These are phyloP conservation scores for Hypotaenidia philippensis DNA, from an alignment of 2,797 vertebrate genomes.

Conservation along the genomic window DNA sequence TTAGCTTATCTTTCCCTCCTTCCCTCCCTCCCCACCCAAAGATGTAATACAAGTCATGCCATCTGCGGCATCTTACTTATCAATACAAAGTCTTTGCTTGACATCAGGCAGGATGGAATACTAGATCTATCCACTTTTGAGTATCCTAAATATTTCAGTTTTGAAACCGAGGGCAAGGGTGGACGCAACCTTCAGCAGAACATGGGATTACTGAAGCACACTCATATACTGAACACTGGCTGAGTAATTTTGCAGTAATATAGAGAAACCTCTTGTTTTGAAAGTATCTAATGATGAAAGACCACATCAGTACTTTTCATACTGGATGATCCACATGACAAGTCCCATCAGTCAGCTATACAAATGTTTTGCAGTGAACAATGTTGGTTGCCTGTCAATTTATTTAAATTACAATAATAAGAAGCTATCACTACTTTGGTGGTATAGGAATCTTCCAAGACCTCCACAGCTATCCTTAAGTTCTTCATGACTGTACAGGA, in stretches of 20 bases:
- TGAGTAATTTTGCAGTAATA: background rate
- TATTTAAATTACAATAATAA: background rate
- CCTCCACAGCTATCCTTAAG: background rate
- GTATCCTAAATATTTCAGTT: rapidly evolving
- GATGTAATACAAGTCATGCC: background rate
- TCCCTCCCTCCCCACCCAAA: rapidly evolving
- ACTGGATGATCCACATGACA: background rate
- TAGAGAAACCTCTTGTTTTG: background rate
- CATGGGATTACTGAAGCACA: background rate
- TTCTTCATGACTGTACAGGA: background rate
- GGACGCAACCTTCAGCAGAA: background rate
- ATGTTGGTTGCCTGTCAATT: background rate
- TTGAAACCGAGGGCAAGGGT: background rate
- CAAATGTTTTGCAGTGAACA: background rate
- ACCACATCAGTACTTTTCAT: background rate
- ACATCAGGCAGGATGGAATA: background rate
- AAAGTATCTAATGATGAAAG: background rate
- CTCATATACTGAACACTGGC: background rate
- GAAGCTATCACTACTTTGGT: background rate
- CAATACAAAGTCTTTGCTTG: background rate
- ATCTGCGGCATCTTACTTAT: background rate
- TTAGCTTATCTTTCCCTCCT: background rate
- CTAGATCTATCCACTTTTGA: background rate
- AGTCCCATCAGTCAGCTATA: background rate
- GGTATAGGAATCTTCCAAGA: background rate